Conservation (phyloP, 2,888 invertebrate species). For the Alloplasta piceator region DNA sequence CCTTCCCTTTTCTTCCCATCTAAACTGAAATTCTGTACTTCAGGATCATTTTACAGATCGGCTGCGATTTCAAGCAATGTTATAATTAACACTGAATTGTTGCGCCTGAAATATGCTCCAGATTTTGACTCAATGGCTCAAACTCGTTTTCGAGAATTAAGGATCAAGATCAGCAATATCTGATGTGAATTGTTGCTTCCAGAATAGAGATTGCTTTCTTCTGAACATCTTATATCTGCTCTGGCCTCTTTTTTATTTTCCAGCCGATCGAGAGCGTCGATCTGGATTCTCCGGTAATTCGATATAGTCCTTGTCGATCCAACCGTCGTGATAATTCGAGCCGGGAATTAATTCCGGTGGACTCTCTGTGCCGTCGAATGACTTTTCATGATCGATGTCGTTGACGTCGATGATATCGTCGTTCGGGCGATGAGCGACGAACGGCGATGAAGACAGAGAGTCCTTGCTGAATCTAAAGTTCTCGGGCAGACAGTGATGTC, state of each 20-base stretch:
- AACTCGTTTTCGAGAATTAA: too few species aligned
- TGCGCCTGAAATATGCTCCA: too few species aligned
- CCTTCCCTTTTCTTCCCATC: too few species aligned
- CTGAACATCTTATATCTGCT: too few species aligned
- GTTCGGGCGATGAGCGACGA: conserved; percentile 40
- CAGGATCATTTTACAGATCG: too few species aligned
- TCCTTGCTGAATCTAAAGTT: conserved; percentile 75
- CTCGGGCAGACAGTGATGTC: conserved; percentile 90
- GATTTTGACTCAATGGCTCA: too few species aligned
- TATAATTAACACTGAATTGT: too few species aligned
- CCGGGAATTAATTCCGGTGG: conserved; percentile 84
- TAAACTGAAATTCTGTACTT: too few species aligned
- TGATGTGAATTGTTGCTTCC: background rate
- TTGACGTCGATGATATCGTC: conserved; percentile 82
- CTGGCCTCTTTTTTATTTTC: too few species aligned
- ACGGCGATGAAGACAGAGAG: conserved; percentile 79
- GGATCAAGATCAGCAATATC: too few species aligned
- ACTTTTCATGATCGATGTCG: conserved; percentile 85
- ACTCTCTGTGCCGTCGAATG: conserved; percentile 83
- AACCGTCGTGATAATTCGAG: conserved; percentile 84
- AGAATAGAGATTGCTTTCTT: background rate
- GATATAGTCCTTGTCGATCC: conserved; percentile 89
- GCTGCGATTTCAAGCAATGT: too few species aligned
- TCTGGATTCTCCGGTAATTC: conserved; percentile 83
- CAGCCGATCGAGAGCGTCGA: too few species aligned